Evolutionary conservation across 2,797 vertebrate species (phyloP), one percentile per base, ranked within the genome.

Genomic region (Lindbergichthys nudifrons): DNA sequence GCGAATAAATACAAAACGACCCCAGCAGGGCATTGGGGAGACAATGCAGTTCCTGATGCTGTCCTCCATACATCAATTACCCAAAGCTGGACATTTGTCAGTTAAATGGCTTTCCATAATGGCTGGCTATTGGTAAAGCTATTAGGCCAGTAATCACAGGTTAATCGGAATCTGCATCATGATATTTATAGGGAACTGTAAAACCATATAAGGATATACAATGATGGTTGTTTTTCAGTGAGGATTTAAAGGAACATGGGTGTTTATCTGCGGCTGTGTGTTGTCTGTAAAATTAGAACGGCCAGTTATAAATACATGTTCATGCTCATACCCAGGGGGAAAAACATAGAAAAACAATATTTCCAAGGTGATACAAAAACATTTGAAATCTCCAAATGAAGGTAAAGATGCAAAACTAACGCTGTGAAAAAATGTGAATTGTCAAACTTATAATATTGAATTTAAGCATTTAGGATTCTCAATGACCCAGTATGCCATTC

Each of bases 1-100:
- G 70, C 67, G 47, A 67, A 84, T 91, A 93, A 92, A 91, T 77
- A 83, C 63, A 51, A 65, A 86, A 86, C 30, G 72, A 84, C 74
- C 81, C 69, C 19, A 64, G 65, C 48, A 46, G 57, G 65, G 59
- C 76, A 48, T 46, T 65, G 67, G 41, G 71, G 79, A 85, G 81
- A 76, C 10, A 70, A 72, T 62, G 82, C 70, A 53, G 71, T 16
- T 66, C 57, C 36, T 50, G 65, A 76, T n/a, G 75, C 71, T 65
- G 57, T 79, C 74, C 23, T 73, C 64, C 42, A 64, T 74, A 70
- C 75, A 87, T 90, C 86, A 88, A 79, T 87, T 87, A 81, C 56
- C 48, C 36, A 46, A 30, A 3, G 19, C 58, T 62, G 56, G 66
- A 58, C 75, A 75, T 92, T 88, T 60, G 58, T 92, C 88, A 85